Conservation (phyloP, 2,797 vertebrate species). For the Leontopithecus rosalia region DNA sequence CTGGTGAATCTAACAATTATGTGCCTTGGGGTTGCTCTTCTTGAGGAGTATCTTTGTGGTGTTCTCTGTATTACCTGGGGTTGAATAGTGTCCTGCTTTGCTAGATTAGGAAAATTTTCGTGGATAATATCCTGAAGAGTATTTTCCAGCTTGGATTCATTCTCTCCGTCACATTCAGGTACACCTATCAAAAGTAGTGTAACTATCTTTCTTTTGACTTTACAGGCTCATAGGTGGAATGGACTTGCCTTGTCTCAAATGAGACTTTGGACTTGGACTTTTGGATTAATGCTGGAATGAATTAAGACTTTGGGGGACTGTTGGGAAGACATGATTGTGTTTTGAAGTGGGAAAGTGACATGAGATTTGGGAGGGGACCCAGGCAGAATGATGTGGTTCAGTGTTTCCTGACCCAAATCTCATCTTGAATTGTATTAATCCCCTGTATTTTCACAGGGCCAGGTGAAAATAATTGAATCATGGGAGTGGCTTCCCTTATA, state of each 20-base stretch:
- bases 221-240: neutral
- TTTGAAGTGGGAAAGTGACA: neutral
- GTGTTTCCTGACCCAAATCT: neutral
- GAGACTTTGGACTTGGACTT: neutral
- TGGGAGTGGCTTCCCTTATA: neutral
- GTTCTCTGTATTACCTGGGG: too few relatives aligned
- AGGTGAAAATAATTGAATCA: neutral
- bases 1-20: too few relatives aligned
- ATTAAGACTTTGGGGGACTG: neutral
- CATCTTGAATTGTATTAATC: neutral
- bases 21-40: too few relatives aligned
- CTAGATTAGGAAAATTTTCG: too few relatives aligned
- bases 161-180: too few relatives aligned
- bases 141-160: too few relatives aligned
- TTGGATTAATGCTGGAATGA: neutral
- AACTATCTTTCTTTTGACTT: neutral
- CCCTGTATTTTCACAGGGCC: too few relatives aligned
- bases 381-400: neutral
- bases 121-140: too few relatives aligned
- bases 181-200: too few relatives aligned
- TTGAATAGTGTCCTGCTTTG: too few relatives aligned
- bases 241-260: neutral
- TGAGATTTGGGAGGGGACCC: neutral
- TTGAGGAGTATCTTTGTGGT: too few relatives aligned
- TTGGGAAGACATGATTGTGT: neutral